Base-by-base conservation (phyloP, 2,888 invertebrate species). In the Nomada fucata region DNA sequence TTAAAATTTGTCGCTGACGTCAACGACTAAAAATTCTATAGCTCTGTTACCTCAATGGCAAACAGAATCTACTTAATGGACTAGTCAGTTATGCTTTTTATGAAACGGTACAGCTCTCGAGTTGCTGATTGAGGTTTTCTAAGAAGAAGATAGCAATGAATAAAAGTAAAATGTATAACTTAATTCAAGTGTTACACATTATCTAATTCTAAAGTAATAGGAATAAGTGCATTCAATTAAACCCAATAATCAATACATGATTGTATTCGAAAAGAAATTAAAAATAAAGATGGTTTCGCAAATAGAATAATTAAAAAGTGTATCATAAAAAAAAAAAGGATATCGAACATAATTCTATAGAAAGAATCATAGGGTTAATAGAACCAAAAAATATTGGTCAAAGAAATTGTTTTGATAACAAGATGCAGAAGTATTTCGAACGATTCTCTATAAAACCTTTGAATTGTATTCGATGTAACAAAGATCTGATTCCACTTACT, bases 401-500 rank as follows among this genome's bases (percentile, higher is more conserved):
- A 47, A 47, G 10, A 47, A 47, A 47, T 13, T 47, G 15, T 47
- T 0, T 7, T 36, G 36, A 36, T 36, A 36, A 36, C 7, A 47
- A 47, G 15, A 13, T 47, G 10, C 13, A 1, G 47, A 47, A 47
- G 15, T 15, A 15, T 15, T 47, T 47, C 47, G 3, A 47, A 47
- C 3, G 47, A 47, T 47, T n/a, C 7, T 36, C 18, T 15, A 59
- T 13, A 36, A 59, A 59, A 59, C 18, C 18, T 18, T 29, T 36
- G 1, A 18, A 26, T 7, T 29, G 18, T 36, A 36, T 15, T 53
- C n/a, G 53, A 53, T n/a, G 3, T n/a, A 36, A 36, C 36, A 13
- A 47, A 13, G 4, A 23, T 23, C 26, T 5, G 23, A 23, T 26
- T 67, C 47, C 60, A 91, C 94, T 94, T 93, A 97, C 97, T 95